Base-by-base conservation (phyloP, 2,113 vertebrate species). In the Melospiza georgiana region DNA sequence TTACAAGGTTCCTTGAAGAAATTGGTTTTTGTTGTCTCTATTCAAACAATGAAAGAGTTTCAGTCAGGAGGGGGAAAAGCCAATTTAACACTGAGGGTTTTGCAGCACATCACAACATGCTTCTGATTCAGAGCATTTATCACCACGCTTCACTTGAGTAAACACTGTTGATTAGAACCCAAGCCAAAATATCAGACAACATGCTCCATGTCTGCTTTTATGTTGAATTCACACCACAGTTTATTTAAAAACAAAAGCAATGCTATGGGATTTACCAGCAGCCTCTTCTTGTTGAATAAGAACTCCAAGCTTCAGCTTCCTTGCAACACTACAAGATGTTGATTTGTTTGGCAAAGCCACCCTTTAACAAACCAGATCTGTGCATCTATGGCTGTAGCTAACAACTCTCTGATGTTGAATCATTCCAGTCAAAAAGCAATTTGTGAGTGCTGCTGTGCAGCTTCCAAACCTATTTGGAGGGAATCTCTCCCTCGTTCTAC, bases 231-330 rank as follows among this genome's bases (percentile, higher is more conserved):
- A 72, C 76, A 95, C 62, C 11, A 2, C 11, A 51, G 66, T 92
- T 94, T 92, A 82, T 94, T 94, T 93, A 82, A 96, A 74, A 63
- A 93, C 74, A 93, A 96, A 91, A 93, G 20, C 61, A 73, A 28
- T 65, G 46, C 52, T 81, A 75, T 33, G 54, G 63, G 85, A 63
- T 85, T 68, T 88, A 75, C 44, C 55, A 61, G 44, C 25, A 92
- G 41, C 52, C n/a, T 85, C n/a, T 87, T 57, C 41, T 71, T 79
- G 52, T n/a, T 84, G 49, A 17, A 10, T 23, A 66, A 89, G 49
- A 22, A 75, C 25, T 41, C 69, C 28, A 82, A 51, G 62, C 13
- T 76, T 76, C 46, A 65, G 21, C 48, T 73, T 49, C 72, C 13
- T 41, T 92, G 43, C 15, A 52, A 23, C 25, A 35, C 35, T 67